phyloP scores from a whole-genome alignment of 2,797 vertebrate genomes.

The Oryzias dopingdopingensis region DNA sequence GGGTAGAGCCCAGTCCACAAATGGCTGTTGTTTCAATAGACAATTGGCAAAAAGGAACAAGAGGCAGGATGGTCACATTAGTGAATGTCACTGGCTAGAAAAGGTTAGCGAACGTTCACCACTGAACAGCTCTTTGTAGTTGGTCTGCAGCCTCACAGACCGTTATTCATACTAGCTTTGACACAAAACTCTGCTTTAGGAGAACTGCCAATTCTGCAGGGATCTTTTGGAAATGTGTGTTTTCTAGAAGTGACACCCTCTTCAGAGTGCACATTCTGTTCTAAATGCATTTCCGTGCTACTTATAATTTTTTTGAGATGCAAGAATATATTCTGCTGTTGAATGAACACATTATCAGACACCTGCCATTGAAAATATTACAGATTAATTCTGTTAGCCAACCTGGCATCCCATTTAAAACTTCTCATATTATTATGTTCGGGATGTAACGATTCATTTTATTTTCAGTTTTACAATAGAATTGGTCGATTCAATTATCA shows the following conservation, averaged over 20 bases:
- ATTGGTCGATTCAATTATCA: too few relatives aligned
- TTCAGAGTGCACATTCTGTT: conserved; percentile 25
- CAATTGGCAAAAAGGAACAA: conserved; percentile 75
- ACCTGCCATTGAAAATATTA: too few relatives aligned
- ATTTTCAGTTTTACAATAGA: too few relatives aligned
- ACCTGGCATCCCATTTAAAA: too few relatives aligned
- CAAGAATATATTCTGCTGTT: too few relatives aligned
- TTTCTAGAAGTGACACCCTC: conserved; percentile 50
- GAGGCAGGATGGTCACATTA: conserved; percentile 79
- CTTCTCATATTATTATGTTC: too few relatives aligned
- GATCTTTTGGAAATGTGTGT: conserved; percentile 26
- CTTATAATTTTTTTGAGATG: too few relatives aligned
- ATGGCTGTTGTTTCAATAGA: conserved; percentile 77
- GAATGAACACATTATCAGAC: too few relatives aligned
- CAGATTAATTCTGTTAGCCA: too few relatives aligned
- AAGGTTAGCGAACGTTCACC: conserved; percentile 77
- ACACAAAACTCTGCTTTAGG: conserved; percentile 56
- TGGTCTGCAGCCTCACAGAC: conserved; percentile 48
- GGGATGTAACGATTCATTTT: too few relatives aligned
- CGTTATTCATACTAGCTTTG: conserved; percentile 63
- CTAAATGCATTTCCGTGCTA: too few relatives aligned
- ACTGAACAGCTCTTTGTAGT: conserved; percentile 67
- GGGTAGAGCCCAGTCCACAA: conserved; percentile 64
- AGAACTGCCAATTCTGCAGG: conserved; percentile 63
- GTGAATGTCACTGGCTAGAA: conserved; percentile 74